A percentile compares a stretch with the other conserved stretches of the same genome.
Evolutionary conservation across 2,797 vertebrate genomes (phyloP).

Genomic region (Nyctibius grandis): DNA sequence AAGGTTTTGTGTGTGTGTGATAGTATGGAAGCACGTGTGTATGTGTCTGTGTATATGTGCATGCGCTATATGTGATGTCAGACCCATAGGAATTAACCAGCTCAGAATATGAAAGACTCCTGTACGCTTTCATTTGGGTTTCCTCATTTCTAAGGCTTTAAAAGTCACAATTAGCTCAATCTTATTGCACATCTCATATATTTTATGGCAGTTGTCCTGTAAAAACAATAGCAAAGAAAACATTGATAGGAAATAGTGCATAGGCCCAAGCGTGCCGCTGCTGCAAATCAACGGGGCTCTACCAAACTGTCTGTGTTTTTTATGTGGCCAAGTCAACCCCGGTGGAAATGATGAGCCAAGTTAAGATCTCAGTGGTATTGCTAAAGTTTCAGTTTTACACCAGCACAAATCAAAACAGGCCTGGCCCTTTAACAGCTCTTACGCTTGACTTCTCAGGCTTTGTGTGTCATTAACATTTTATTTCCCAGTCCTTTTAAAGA

Average conservation of each 20-base stretch:
- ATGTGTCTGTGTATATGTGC: not conserved
- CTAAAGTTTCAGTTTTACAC: not conserved
- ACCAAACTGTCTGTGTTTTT: not conserved
- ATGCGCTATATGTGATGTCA: not conserved
- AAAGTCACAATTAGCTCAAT: not conserved
- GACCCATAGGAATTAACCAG: not conserved
- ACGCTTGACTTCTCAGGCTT: constrained; percentile 16
- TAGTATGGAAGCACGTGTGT: not conserved
- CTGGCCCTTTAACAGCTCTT: not conserved
- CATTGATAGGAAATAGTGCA: not conserved
- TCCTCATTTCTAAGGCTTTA: not conserved
- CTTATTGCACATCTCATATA: not conserved
- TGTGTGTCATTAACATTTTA: not conserved
- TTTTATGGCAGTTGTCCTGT: not conserved
- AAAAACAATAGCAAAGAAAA: constrained; percentile 20
- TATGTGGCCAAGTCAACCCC: not conserved
- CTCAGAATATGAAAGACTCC: not conserved
- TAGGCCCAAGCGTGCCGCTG: not conserved
- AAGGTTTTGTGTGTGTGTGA: not conserved
- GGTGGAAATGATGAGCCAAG: not conserved
- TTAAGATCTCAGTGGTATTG: not conserved
- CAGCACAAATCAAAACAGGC: not conserved
- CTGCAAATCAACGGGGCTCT: not conserved
- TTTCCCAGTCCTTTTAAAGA: not conserved
- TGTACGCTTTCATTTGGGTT: not conserved